Percentiles rank a stretch among this genome's conserved stretches.
These are phyloP conservation scores for Leucophenga varia DNA, from an alignment of 1,140 invertebrate species.

Conservation along the genomic window DNA sequence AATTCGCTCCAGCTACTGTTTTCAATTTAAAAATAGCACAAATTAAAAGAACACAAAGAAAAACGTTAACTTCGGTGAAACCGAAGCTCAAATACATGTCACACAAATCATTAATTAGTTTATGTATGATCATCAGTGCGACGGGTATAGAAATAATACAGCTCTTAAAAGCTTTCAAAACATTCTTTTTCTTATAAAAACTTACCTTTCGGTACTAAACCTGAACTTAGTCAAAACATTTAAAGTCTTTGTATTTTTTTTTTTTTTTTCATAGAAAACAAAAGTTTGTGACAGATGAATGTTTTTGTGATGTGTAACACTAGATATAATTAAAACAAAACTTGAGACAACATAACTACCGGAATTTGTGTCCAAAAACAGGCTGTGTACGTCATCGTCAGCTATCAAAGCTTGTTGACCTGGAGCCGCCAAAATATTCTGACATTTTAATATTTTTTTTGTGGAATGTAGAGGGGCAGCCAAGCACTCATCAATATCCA, in stretches of 20 bases:
- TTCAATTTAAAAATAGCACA: too few species aligned
- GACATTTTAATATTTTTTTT: background rate
- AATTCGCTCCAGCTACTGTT: too few species aligned
- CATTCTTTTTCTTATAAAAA: too few species aligned
- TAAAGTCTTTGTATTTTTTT: background rate
- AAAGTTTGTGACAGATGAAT: background rate
- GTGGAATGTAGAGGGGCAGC: constrained; percentile 38
- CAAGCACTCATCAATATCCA: constrained; percentile 46
- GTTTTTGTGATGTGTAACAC: constrained; percentile 20
- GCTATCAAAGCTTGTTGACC: constrained; percentile 13
- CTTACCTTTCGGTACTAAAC: too few species aligned
- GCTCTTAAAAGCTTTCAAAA: too few species aligned
- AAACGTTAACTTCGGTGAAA: too few species aligned
- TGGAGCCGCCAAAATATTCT: background rate
- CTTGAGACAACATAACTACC: constrained; percentile 42
- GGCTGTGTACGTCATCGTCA: constrained; percentile 27
- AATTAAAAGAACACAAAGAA: too few species aligned
- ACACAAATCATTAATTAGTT: too few species aligned
- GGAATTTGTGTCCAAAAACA: constrained; percentile 47
- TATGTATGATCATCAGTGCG: too few species aligned
- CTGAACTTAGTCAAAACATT: constrained; percentile 1
- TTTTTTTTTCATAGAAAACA: too few species aligned
- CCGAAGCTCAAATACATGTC: too few species aligned
- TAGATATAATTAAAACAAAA: constrained; percentile 26
- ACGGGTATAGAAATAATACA: too few species aligned